Base-by-base conservation (phyloP, 2,888 invertebrate species). In the Agonopterix heracliana region DNA sequence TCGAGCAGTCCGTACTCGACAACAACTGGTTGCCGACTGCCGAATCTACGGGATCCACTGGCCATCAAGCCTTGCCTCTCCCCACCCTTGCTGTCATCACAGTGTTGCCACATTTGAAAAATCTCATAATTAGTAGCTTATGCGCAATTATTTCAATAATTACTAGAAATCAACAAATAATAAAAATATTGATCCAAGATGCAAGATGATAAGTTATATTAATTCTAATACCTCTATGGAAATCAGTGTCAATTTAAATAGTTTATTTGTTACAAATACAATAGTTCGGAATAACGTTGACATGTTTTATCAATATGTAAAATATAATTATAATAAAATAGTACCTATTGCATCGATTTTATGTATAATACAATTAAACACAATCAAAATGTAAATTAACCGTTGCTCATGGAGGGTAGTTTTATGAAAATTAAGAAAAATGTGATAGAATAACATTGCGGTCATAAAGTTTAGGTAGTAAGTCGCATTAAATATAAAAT, bases 11-110 rank as follows among this genome's bases (percentile, higher is more conserved):
- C 35, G 88, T 89, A 17, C 79, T 89, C 36, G 89, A 89, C 74
- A 89, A 88, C 75, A 80, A 86, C 65, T 89, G 87, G 87, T 68
- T 88, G 14, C 87, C 89, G 5, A 88, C 89, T 65, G 85, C 77
- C 5, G 86, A 85, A 52, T 87, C 87, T 0, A 71, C 77, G 1
- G 80, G 77, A n/a, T 72, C 77, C 36, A 68, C 63, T 44, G 63
- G 59, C 38, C 64, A 74, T 52, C 76, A 72, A 63, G 62, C 72
- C 7, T 60, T 71, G 17, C 68, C 80, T 36, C 57, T 78, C 53
- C 70, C 74, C 54, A 68, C 66, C 53, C 67, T 80, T 2, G 62
- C 68, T n/a, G 53, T 72, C 8, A 57, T 79, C 14, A 55, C 71
- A 55, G 59, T 78, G 61, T 56, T 83, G 56, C 74, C 75, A 64